Evolutionary conservation across 2,113 vertebrate species (phyloP).

Genomic region (Puffinus mauretanicus): DNA sequence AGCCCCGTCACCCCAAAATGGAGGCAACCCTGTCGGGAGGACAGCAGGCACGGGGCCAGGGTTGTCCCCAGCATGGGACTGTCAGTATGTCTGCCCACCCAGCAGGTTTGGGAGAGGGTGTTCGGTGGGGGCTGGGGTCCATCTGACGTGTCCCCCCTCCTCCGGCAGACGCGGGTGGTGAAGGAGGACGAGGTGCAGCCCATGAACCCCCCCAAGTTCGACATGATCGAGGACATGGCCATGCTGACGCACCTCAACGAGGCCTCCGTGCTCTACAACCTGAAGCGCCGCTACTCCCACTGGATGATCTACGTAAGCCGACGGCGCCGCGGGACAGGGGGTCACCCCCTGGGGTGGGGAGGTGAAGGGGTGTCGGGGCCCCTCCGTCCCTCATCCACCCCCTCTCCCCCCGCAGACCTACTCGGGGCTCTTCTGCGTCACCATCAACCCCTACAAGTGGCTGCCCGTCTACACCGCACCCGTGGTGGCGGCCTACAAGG

Average conservation of each 20-base stretch:
- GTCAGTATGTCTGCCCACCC: rapidly evolving
- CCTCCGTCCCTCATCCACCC: rapidly evolving
- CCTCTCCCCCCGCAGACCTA: constrained; percentile 79
- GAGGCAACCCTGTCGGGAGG: neutral
- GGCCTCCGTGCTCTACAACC: constrained; percentile 85
- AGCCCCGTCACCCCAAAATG: rapidly evolving
- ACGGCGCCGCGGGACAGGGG: rapidly evolving
- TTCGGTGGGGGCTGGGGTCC: rapidly evolving
- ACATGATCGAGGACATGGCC: constrained; percentile 94
- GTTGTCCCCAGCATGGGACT: neutral
- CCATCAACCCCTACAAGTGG: constrained; percentile 96
- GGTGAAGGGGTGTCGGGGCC: rapidly evolving
- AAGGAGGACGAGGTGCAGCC: constrained; percentile 86
- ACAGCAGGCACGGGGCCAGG: rapidly evolving
- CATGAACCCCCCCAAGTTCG: constrained; percentile 92
- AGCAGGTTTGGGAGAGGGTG: neutral
- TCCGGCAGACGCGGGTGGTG: constrained; percentile 75
- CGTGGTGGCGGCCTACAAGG: constrained; percentile 89
- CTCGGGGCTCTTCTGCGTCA: constrained; percentile 94
- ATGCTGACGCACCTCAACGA: constrained; percentile 95
- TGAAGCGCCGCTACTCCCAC: constrained; percentile 84
- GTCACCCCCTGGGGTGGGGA: neutral
- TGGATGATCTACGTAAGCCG: constrained; percentile 95
- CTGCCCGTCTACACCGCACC: constrained; percentile 86
- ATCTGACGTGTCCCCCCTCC: rapidly evolving